A percentile compares a stretch with the other conserved stretches of the same genome.
Evolutionary conservation across 2,888 invertebrate species (phyloP).

Genomic region (Caenorhabditis imperialis): DNA sequence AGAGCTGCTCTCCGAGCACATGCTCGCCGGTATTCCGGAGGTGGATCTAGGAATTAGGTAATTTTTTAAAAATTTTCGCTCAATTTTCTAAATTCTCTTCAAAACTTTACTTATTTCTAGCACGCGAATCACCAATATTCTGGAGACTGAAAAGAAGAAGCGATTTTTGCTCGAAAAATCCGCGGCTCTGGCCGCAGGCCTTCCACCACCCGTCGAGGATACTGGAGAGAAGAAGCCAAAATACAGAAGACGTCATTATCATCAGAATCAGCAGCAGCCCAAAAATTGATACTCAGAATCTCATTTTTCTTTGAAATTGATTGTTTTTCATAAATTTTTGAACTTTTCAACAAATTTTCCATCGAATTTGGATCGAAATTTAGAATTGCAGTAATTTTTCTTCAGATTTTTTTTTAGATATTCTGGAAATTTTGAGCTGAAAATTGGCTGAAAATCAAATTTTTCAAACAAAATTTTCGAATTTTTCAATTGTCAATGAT

Average conservation of each 20-base stretch:
- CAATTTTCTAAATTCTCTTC: neutral
- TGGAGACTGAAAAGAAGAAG: slow-evolving; percentile 98
- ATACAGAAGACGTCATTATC: slow-evolving; percentile 23
- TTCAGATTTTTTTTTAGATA: too few species aligned
- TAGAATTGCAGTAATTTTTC: too few species aligned
- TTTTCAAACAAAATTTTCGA: too few species aligned
- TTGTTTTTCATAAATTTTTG: too few species aligned
- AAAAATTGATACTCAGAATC: too few species aligned
- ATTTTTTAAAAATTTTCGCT: neutral
- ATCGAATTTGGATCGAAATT: too few species aligned
- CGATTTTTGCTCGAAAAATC: slow-evolving; percentile 85
- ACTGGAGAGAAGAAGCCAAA: slow-evolving; percentile 34
- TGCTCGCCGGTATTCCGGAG: slow-evolving; percentile 99
- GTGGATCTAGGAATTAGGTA: slow-evolving; percentile 98
- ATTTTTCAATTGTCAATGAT: too few species aligned
- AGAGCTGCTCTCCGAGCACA: slow-evolving; percentile 99
- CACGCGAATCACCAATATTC: slow-evolving; percentile 97
- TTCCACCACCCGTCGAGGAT: slow-evolving; percentile 44
- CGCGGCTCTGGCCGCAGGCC: slow-evolving; percentile 48
- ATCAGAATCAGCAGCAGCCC: slow-evolving; percentile 11
- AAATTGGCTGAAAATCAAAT: too few species aligned
- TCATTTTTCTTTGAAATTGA: too few species aligned
- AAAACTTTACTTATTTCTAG: slow-evolving; percentile 78
- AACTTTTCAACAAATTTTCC: too few species aligned
- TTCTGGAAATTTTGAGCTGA: too few species aligned